A percentile compares a stretch with the other conserved stretches of the same genome.
phyloP scores from a whole-genome alignment of 2,888 invertebrate species.

The Dichetophora obliterata region DNA sequence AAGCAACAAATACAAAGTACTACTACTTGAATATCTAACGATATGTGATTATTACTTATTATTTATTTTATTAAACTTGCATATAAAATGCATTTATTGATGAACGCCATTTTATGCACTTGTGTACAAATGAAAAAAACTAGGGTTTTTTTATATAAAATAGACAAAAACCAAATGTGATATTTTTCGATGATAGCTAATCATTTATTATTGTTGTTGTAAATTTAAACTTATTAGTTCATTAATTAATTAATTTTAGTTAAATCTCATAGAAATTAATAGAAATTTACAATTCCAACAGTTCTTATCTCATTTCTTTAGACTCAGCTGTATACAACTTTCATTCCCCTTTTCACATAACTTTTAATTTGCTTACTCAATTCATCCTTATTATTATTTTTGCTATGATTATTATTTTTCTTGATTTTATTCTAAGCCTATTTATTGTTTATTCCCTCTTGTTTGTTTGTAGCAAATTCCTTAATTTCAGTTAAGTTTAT shows the following conservation, averaged over 20 bases:
- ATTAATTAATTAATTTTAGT: neutral
- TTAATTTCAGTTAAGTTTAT: neutral
- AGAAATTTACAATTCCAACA: neutral
- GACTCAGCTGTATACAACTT: neutral
- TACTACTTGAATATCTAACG: constrained; percentile 13
- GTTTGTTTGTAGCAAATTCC: neutral
- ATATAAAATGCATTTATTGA: constrained; percentile 27
- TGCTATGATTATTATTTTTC: neutral
- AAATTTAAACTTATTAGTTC: neutral
- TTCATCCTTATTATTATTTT: too few species aligned
- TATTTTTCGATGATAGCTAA: constrained; percentile 45
- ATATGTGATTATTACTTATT: constrained; percentile 32
- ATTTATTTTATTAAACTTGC: neutral
- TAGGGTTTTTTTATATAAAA: constrained; percentile 1
- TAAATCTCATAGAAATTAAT: neutral
- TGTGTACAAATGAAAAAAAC: constrained; percentile 18
- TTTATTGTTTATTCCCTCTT: neutral
- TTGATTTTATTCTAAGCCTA: neutral
- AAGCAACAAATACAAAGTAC: constrained; percentile 15
- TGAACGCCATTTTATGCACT: constrained; percentile 21
- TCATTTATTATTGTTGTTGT: constrained; percentile 36
- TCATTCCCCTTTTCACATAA: neutral
- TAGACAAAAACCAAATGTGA: constrained; percentile 49
- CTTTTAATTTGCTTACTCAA: neutral
- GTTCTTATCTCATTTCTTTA: neutral